Evolutionary conservation across 1,140 invertebrate genomes (phyloP), one percentile per base, ranked within the genome.

Genomic region (Drosophila sturtevanti): DNA sequence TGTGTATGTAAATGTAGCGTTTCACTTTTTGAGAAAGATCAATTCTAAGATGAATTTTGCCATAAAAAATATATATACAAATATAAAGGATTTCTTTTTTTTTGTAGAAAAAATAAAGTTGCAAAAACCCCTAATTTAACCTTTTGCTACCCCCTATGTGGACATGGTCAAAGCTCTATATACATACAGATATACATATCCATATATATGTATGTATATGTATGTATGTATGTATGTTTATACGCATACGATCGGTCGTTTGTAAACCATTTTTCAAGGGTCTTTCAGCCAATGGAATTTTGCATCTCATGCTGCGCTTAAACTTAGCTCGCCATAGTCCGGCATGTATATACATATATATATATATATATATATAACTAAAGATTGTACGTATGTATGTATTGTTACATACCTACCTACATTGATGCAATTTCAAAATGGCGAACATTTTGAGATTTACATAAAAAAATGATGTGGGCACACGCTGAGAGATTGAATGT

Each of bases 401-500:
- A 27, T 9, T 55, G 22, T 22, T 54, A 27, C 7, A 24, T 54
- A 52, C 22, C 10, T 52, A 52, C 22, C 10, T 52, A 52, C 9
- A 54, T 54, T 24, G 27, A 55, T 34, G n/a, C 54, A 55, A 31
- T 34, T 34, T 11, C 54, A 56, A 56, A 56, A 56, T 56, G 54
- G 54, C 54, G 54, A 34, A 14, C 24, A 56, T 56, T 56, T n/a
- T 35, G 5, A 56, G 54, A 56, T 56, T 56, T 56, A 56, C 54
- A 56, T 56, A 56, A 34, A 51, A 24, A 60, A 44, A 18, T 55
- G 35, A 55, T 59, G 51, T 65, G 51, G 51, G 54, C 24, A 34
- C 54, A 31, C 6, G 54, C 54, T 56, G 54, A 34, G 54, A 16
- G 41, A 4, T 44, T 14, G 27, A 34, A 55, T n/a, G 52, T 14